Percentiles rank a stretch among this genome's conserved stretches.
These are phyloP conservation scores for Lasioglossum oenotherae DNA, from an alignment of 2,888 invertebrate genomes.

Conservation along the genomic window DNA sequence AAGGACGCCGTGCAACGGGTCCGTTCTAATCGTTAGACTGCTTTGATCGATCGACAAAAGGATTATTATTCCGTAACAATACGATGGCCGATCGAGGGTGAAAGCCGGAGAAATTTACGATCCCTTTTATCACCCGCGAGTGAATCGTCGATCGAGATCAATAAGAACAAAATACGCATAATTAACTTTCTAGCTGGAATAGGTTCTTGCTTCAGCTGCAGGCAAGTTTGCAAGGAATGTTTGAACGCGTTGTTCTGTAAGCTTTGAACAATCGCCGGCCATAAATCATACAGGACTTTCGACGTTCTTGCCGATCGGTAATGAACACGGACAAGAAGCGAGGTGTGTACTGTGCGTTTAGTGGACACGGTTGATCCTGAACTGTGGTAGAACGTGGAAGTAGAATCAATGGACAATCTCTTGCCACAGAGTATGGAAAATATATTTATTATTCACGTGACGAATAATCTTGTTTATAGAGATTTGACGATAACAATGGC, in stretches of 20 bases:
- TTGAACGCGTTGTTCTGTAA: constrained; percentile 2
- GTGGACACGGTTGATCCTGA: too few species aligned
- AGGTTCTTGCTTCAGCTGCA: neutral
- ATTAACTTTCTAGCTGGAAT: constrained; percentile 5
- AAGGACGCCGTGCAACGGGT: constrained; percentile 34
- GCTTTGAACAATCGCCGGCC: neutral
- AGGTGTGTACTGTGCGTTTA: neutral
- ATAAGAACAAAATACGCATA: neutral
- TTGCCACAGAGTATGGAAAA: too few species aligned
- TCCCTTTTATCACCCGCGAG: constrained; percentile 21
- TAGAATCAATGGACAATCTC: too few species aligned
- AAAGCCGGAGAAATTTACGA: constrained; percentile 61
- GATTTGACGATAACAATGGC: neutral
- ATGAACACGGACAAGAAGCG: neutral
- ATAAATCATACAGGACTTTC: constrained; percentile 32
- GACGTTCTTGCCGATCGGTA: constrained; percentile 29
- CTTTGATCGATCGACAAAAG: constrained; percentile 16
- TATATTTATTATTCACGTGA: too few species aligned
- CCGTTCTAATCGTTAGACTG: constrained; percentile 37
- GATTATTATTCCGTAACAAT: neutral
- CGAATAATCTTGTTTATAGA: too few species aligned
- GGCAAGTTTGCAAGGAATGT: neutral
- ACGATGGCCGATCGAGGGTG: constrained; percentile 30
- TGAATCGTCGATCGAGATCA: constrained; percentile 19
- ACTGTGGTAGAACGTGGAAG: neutral